A percentile compares a stretch with the other conserved stretches of the same genome.
phyloP scores from a whole-genome alignment of 2,113 vertebrate species.

The Hydrolagus affinis region DNA sequence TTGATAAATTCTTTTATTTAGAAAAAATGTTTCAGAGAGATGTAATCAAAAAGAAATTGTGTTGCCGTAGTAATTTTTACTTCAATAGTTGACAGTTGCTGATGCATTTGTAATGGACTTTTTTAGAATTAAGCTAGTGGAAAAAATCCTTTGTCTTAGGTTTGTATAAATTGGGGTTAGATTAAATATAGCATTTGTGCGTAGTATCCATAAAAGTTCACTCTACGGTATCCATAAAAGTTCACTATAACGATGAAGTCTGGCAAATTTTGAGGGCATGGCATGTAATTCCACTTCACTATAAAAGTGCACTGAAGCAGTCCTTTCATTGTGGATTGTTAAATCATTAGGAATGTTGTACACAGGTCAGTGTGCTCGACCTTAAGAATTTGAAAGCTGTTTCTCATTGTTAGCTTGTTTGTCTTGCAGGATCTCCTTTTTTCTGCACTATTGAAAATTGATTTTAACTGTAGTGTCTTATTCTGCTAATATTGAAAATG shows the following conservation, averaged over 20 bases:
- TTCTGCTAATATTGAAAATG: slow-evolving; percentile 58
- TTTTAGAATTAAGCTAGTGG: background rate
- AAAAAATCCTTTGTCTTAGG: background rate
- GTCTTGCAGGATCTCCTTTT: slow-evolving; percentile 39
- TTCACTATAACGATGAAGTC: background rate
- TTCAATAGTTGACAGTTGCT: too few species aligned
- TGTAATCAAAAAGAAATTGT: background rate
- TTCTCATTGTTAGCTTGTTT: slow-evolving; percentile 40
- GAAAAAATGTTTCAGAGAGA: background rate
- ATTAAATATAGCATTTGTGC: background rate
- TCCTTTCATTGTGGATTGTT: background rate
- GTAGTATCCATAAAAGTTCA: too few species aligned
- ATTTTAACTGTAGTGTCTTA: slow-evolving; percentile 45
- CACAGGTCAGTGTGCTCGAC: slow-evolving; percentile 47
- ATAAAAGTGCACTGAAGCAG: background rate
- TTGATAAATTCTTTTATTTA: background rate
- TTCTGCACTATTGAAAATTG: slow-evolving; percentile 48
- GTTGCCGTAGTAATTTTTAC: background rate
- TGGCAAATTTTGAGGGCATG: slow-evolving; percentile 2
- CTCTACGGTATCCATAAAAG: background rate
- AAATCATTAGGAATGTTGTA: slow-evolving; percentile 46
- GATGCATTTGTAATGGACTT: background rate
- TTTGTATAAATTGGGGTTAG: background rate
- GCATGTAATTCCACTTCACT: background rate
- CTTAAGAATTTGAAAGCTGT: slow-evolving; percentile 51